Evolutionary conservation across 2,113 vertebrate genomes (phyloP).

Genomic region (Cercocebus atys): DNA sequence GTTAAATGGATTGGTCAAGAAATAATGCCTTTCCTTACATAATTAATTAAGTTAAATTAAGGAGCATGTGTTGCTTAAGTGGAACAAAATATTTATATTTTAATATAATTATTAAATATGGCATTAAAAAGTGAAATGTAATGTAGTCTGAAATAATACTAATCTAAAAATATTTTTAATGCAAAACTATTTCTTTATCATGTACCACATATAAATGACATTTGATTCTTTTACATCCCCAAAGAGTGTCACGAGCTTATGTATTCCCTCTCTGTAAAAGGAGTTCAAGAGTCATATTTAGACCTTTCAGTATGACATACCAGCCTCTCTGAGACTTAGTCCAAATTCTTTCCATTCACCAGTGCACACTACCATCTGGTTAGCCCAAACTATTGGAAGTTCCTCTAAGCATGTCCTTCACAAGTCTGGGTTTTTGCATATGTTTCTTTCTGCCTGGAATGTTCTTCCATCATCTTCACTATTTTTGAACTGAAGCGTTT

Average conservation of each 20-base stretch:
- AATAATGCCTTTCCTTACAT: background rate
- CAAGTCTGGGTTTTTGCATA: background rate
- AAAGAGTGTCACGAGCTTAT: background rate
- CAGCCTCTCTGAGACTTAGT: background rate
- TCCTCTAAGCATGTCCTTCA: background rate
- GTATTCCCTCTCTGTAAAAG: background rate
- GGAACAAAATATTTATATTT: background rate
- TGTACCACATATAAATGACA: background rate
- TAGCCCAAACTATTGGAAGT: background rate
- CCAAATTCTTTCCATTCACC: background rate
- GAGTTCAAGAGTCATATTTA: background rate
- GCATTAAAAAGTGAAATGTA: slow-evolving; percentile 22
- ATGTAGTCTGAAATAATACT: background rate
- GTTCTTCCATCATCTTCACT: background rate
- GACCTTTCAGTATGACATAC: background rate
- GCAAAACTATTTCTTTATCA: slow-evolving; percentile 27
- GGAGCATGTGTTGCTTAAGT: background rate
- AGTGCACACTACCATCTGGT: background rate
- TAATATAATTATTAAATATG: background rate
- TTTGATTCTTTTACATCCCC: background rate
- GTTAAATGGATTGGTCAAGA: background rate
- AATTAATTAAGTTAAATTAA: background rate
- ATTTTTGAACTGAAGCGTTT: background rate
- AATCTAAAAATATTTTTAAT: background rate
- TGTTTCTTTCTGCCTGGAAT: background rate